These are phyloP conservation scores for Oriolus oriolus DNA, from an alignment of 2,113 vertebrate species.

Conservation along the genomic window DNA sequence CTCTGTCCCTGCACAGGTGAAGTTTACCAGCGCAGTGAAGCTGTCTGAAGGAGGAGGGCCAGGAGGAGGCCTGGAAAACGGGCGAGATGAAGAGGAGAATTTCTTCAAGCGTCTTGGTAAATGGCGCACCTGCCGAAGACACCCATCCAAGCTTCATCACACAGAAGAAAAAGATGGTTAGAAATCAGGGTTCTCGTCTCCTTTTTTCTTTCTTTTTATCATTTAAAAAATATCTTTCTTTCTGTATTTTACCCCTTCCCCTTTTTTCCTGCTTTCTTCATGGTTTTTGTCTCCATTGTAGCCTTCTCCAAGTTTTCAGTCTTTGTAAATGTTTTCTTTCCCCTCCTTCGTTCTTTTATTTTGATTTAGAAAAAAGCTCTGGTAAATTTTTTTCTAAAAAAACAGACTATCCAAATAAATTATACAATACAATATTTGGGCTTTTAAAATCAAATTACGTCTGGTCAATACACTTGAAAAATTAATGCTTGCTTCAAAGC, in stretches of 20 bases:
- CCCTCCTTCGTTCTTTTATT: slow-evolving; percentile 38
- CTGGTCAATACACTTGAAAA: slow-evolving; percentile 12
- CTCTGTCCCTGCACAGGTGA: slow-evolving; percentile 79
- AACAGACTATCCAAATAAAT: slow-evolving; percentile 5
- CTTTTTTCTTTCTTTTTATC: slow-evolving; percentile 60
- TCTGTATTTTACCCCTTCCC: slow-evolving; percentile 38
- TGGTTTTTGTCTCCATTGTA: slow-evolving; percentile 36
- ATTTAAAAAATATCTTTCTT: not conserved
- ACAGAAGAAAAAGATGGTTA: slow-evolving; percentile 92
- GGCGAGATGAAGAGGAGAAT: slow-evolving; percentile 97
- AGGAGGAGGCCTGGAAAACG: slow-evolving; percentile 82
- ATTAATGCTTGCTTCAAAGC: slow-evolving; percentile 35
- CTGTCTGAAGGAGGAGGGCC: slow-evolving; percentile 87
- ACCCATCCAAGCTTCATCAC: slow-evolving; percentile 89
- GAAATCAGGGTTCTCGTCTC: slow-evolving; percentile 75
- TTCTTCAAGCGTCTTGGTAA: slow-evolving; percentile 99
- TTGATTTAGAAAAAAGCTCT: slow-evolving; percentile 20
- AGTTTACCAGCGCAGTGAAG: slow-evolving; percentile 97
- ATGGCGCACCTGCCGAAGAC: slow-evolving; percentile 89
- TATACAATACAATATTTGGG: slow-evolving; percentile 3
- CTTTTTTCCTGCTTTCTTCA: slow-evolving; percentile 28
- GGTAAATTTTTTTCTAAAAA: not conserved
- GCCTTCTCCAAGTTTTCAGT: slow-evolving; percentile 37
- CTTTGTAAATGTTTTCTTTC: slow-evolving; percentile 43
- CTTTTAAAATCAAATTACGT: slow-evolving; percentile 28